Evolutionary conservation across 2,113 vertebrate genomes (phyloP), one percentile per base, ranked within the genome.

Genomic region (Vanacampus margaritifer): DNA sequence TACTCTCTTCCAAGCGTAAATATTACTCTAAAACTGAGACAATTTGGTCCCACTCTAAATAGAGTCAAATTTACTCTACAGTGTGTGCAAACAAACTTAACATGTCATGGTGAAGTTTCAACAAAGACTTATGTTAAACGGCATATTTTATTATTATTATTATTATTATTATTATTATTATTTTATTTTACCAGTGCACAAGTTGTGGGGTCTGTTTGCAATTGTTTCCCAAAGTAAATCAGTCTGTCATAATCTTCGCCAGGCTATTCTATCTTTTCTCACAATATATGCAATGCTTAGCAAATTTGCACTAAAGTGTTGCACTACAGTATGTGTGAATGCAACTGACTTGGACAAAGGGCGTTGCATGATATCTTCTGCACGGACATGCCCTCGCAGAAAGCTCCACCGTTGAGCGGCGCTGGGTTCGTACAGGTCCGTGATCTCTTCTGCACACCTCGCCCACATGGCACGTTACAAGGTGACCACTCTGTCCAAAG

Each of bases 341-440:
- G 32, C 35, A 21, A 59, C 60, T 62, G 14, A 98, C 95, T 95
- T 69, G 95, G 95, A 85, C 95, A 98, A 3, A 95, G 90, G 21
- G 94, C 93, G 80, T 91, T 95, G 89, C 96, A 98, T 83, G 94
- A 94, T 76, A 93, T 94, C 79, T 97, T 98, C 92, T 98, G 96
- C 62, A 96, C 93, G 0, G 96, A 96, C 92, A 95, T 94, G 65
- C 96, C 96, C 80, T 97, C 96, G 0, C 96, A 98, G 87, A 98
- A 98, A 9, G 94, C 92, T 0, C 96, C 96, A 37, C 96, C 95
- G 4, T 97, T 98, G 75, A 98, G 94, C 0, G 96, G 96, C 6
- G 96, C 95, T 0, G 96, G 96, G 86, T 98, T 97, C 54, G 96
- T 98, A 82, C 96, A 98, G 41, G 94, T 97, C 75, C 96, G 93